These are phyloP conservation scores for Ditula angustiorana DNA, from an alignment of 2,888 invertebrate species.

Conservation along the genomic window DNA sequence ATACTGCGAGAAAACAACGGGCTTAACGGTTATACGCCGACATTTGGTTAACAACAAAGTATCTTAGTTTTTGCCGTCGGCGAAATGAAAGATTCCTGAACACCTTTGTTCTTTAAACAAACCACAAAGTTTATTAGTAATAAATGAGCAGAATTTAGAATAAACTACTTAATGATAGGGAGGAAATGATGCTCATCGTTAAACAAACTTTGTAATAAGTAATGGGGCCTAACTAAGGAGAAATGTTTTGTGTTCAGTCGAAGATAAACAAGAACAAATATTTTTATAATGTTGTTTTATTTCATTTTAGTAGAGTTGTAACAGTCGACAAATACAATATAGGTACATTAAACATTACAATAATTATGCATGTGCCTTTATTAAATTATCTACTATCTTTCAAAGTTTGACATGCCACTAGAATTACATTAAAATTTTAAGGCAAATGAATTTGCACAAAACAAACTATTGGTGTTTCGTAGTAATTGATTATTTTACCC, in stretches of 20 bases:
- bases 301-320: slow-evolving; percentile 68
- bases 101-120: slow-evolving; percentile 62
- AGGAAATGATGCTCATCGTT: slow-evolving; percentile 45
- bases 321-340: slow-evolving; percentile 65
- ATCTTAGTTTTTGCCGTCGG: slow-evolving; percentile 61
- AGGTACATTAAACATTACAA: slow-evolving; percentile 32
- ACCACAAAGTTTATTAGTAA: slow-evolving; percentile 54
- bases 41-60: slow-evolving; percentile 57
- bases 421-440: slow-evolving; percentile 21
- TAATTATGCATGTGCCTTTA: slow-evolving; percentile 29
- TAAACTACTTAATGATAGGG: slow-evolving; percentile 51
- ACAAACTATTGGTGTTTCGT: slow-evolving; percentile 10
- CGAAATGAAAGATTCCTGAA: slow-evolving; percentile 56
- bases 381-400: slow-evolving; percentile 26
- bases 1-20: slow-evolving; percentile 69
- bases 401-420: slow-evolving; percentile 20
- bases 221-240: slow-evolving; percentile 26
- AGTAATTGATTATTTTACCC: slow-evolving; percentile 21
- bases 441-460: slow-evolving; percentile 28
- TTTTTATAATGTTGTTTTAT: slow-evolving; percentile 64
- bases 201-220: slow-evolving; percentile 48
- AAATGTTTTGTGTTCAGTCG: slow-evolving; percentile 26
- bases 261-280: slow-evolving; percentile 49
- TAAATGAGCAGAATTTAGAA: slow-evolving; percentile 51
- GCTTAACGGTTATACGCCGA: slow-evolving; percentile 65